Percentiles rank a stretch among this genome's conserved stretches.
Conservation (phyloP, 2,113 vertebrate genomes). For the Corapipo altera region DNA sequence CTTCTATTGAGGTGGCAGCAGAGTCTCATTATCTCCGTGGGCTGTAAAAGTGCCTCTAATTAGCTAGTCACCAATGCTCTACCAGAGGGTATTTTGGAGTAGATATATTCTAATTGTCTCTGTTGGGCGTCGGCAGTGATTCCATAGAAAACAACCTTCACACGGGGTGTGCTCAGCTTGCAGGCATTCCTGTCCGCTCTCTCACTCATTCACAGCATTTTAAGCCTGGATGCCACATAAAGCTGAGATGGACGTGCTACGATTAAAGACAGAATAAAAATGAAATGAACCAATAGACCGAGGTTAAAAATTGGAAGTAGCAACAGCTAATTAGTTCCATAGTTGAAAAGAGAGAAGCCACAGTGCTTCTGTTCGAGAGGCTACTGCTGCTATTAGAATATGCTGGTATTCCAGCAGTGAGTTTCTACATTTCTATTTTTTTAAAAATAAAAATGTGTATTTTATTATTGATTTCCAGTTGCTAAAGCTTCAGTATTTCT, state of each 20-base stretch:
- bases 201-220: conserved; percentile 52
- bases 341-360: conserved; percentile 36
- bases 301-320: conserved; percentile 63
- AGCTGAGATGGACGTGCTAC: conserved; percentile 29
- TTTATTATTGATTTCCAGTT: neutral
- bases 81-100: conserved; percentile 67
- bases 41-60: conserved; percentile 68
- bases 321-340: conserved; percentile 52
- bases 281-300: conserved; percentile 51
- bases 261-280: conserved; percentile 69
- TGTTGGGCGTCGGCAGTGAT: conserved; percentile 54
- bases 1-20: conserved; percentile 48
- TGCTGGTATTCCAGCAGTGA: neutral
- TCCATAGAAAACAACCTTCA: conserved; percentile 69
- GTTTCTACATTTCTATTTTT: neutral
- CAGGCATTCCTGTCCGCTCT: conserved; percentile 51
- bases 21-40: conserved; percentile 60
- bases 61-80: conserved; percentile 63
- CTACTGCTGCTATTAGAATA: neutral
- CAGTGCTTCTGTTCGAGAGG: conserved; percentile 10
- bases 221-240: conserved; percentile 48
- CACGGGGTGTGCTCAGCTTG: conserved; percentile 52
- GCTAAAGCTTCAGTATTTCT: neutral
- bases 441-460: neutral
- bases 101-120: conserved; percentile 73